Conservation (phyloP, 2,888 invertebrate genomes). For the Conomelus anceps region DNA sequence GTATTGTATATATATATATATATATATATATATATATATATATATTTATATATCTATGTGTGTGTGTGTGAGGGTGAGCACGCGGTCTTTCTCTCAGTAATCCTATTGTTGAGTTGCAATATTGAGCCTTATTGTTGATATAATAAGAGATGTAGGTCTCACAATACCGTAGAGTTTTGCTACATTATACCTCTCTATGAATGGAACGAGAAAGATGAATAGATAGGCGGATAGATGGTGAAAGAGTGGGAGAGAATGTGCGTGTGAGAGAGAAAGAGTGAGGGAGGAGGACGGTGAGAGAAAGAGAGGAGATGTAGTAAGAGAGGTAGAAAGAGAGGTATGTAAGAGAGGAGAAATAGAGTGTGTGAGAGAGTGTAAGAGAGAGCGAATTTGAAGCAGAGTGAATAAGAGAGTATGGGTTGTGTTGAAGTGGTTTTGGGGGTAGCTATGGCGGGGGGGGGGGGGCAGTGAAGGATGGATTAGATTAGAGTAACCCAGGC, state of each 20-base stretch:
- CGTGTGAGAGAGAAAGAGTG: too few relatives aligned
- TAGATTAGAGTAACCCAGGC: background rate
- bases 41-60: too few relatives aligned
- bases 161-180: background rate
- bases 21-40: too few relatives aligned
- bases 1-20: too few relatives aligned
- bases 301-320: too few relatives aligned
- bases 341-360: background rate
- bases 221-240: too few relatives aligned
- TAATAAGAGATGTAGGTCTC: background rate
- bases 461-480: background rate
- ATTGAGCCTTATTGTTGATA: background rate
- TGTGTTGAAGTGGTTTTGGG: background rate
- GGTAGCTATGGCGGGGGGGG: background rate
- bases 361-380: too few relatives aligned
- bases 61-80: too few relatives aligned
- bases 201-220: background rate
- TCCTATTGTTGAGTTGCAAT: background rate
- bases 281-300: too few relatives aligned
- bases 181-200: background rate
- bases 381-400: too few relatives aligned
- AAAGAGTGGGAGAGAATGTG: too few relatives aligned
- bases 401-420: too few relatives aligned
- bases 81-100: background rate
- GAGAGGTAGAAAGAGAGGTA: background rate